These are phyloP conservation scores for Drosophila greeni DNA, from an alignment of 2,888 invertebrate species.

Conservation along the genomic window DNA sequence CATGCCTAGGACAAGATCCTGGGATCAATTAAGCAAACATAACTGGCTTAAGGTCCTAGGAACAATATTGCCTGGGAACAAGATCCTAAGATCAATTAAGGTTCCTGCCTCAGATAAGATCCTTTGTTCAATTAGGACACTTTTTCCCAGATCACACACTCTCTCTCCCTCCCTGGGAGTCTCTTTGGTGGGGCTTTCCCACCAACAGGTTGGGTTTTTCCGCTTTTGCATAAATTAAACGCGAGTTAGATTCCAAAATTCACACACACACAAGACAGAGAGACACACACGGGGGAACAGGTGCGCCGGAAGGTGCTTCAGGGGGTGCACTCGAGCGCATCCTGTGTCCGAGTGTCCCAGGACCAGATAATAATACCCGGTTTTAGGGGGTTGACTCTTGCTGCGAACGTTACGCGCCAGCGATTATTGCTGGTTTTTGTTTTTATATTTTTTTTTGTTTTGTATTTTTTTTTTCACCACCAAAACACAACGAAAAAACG, in stretches of 20 bases:
- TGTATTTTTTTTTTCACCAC: conserved; percentile 48
- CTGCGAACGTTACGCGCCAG: conserved; percentile 55
- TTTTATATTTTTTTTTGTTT: conserved; percentile 10
- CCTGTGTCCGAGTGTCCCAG: conserved; percentile 56
- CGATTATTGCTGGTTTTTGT: conserved; percentile 8
- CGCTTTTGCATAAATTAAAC: conserved; percentile 66
- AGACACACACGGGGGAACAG: conserved; percentile 43
- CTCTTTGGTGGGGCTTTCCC: conserved; percentile 55
- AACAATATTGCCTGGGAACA: too few relatives aligned
- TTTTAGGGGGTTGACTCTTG: conserved; percentile 40
- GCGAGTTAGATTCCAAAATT: conserved; percentile 31
- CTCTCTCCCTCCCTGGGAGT: conserved; percentile 46
- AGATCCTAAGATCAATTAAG: too few relatives aligned
- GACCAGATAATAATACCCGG: conserved; percentile 49
- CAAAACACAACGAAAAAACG: conserved; percentile 17
- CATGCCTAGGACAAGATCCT: too few relatives aligned
- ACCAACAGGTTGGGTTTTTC: conserved; percentile 48
- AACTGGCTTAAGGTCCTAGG: too few relatives aligned
- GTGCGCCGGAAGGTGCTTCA: conserved; percentile 49
- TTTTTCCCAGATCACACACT: background rate
- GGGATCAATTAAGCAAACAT: too few relatives aligned
- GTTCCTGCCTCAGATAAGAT: too few relatives aligned
- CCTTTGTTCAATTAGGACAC: too few relatives aligned
- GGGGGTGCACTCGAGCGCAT: conserved; percentile 60
- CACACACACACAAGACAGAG: conserved; percentile 23